Base-by-base conservation (phyloP, 2,888 invertebrate genomes). In the Synanthedon myopaeformis region DNA sequence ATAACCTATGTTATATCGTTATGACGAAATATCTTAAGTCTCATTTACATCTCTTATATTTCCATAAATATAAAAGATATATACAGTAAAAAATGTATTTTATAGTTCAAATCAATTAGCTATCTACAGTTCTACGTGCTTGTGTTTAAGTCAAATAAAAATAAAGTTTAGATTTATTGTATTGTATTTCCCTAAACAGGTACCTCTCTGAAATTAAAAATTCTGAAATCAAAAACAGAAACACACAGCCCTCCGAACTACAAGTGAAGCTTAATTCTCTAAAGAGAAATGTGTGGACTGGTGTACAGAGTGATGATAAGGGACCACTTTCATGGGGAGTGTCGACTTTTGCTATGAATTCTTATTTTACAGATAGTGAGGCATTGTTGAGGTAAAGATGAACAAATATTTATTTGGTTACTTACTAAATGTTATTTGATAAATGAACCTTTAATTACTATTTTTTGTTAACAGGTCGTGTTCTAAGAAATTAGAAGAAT, bases 221-320 rank as follows among this genome's bases (percentile, higher is more conserved):
- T 35, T 35, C 35, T 35, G 85, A 89, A 62, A 69, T 78, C 52
- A 88, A 79, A 62, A 76, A 60, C 53, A 76, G 79, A 66, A 78
- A 75, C 56, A 70, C 72, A 54, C 90, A 91, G 65, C 79, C 90
- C 41, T 76, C 89, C 51, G 91, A 92, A 66, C 84, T 92, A 50
- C 92, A 93, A 76, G 89, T 92, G 6, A 93, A 92, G 70, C 74
- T 94, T 5, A 88, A 88, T 57, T 89, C 92, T 0, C 70, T 94
- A 35, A 92, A 91, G 67, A 92, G 91, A 71, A 92, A 92, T 76
- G 88, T 94, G 51, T 94, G 94, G 94, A 92, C 91, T 3, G 93
- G 93, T 4, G 75, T 89, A 35, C 82, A 81, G 61, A 78, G 56
- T 62, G 88, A 82, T 59, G 82, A 82, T 23, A 89, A 84, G 65